Evolutionary conservation across 37 sponge, comb jelly and placozoan genomes (phyloP), one percentile per base, ranked within the genome.

Genomic region (Agelas oroides): DNA sequence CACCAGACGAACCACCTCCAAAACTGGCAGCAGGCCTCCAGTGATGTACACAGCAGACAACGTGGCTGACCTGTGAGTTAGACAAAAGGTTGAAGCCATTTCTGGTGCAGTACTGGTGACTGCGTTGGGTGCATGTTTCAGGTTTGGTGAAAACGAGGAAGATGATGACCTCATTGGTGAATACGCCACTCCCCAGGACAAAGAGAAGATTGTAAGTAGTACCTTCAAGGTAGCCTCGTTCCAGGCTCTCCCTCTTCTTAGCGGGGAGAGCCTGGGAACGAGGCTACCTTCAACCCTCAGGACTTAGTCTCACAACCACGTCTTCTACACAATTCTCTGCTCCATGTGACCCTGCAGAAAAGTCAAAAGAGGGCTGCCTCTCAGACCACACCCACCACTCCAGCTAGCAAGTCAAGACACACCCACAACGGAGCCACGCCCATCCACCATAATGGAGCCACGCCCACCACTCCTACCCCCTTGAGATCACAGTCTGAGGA

Each of bases 341-440:
- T 65, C 23, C 25, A 24, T 24, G 20, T 13, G 15, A 36, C 14
- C 13, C 15, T 32, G 40, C 37, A 65, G 39, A 24, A 53, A 38
- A 70, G 79, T 15, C 68, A 65, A 19, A 86, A 86, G 59, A 28
- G 86, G 53, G 13, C 31, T 17, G 21, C 69, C 55, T 68, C 39
- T 39, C 53, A 78, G 64, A 70, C 79, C 30, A 86, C 46, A 34
- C 60, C 86, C 32, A 27, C 77, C 58, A 75, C 64, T 16, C 20
- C 77, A 15, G 5, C 63, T 5, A 32, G n/a, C 52, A 86, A 86
- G 86, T 39, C 71, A 2, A 56, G 79, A 36, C 69, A 31, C 24
- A 58, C 52, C 2, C 23, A 58, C 36, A 77, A 70, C 18, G 78
- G 78, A 25, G 58, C 70, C 64, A 71, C 84, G 19, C 75, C 64